Evolutionary conservation across 2,113 vertebrate genomes (phyloP).

Genomic region (Antennarius striatus): DNA sequence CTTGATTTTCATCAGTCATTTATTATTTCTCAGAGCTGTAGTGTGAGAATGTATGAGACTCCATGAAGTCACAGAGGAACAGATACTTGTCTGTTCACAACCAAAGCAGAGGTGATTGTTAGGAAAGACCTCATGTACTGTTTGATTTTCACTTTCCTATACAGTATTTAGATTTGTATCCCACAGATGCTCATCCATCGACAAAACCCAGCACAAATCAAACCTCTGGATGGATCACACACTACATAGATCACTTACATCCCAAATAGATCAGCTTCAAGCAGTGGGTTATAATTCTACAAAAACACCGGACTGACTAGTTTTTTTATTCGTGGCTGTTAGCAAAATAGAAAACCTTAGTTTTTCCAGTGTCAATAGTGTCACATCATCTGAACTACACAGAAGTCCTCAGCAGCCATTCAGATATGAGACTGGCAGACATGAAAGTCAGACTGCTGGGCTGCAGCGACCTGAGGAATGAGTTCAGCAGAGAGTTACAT

Average conservation of each 20-base stretch:
- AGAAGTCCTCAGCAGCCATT: constrained; percentile 43
- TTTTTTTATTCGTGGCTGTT: constrained; percentile 10
- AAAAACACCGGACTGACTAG: too few relatives aligned
- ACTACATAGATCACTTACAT: too few relatives aligned
- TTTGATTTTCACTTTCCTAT: not conserved
- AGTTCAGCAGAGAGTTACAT: constrained; percentile 17
- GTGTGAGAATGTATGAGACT: constrained; percentile 7
- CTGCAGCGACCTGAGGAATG: constrained; percentile 31
- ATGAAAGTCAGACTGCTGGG: constrained; percentile 57
- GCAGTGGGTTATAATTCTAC: too few relatives aligned
- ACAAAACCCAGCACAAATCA: too few relatives aligned
- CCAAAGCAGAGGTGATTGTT: too few relatives aligned
- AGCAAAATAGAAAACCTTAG: constrained; percentile 33
- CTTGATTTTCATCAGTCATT: constrained; percentile 50
- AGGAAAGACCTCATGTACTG: too few relatives aligned
- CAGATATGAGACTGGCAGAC: constrained; percentile 44
- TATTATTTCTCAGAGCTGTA: constrained; percentile 39
- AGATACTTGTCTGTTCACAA: not conserved
- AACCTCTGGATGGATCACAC: too few relatives aligned
- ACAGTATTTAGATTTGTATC: too few relatives aligned
- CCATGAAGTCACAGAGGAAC: constrained; percentile 13
- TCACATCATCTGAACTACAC: constrained; percentile 33
- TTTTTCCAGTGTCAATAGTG: not conserved
- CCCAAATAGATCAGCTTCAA: too few relatives aligned
- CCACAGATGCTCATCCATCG: too few relatives aligned